Evolutionary conservation across 2,113 vertebrate genomes (phyloP).

Genomic region (Tringa solitaria): DNA sequence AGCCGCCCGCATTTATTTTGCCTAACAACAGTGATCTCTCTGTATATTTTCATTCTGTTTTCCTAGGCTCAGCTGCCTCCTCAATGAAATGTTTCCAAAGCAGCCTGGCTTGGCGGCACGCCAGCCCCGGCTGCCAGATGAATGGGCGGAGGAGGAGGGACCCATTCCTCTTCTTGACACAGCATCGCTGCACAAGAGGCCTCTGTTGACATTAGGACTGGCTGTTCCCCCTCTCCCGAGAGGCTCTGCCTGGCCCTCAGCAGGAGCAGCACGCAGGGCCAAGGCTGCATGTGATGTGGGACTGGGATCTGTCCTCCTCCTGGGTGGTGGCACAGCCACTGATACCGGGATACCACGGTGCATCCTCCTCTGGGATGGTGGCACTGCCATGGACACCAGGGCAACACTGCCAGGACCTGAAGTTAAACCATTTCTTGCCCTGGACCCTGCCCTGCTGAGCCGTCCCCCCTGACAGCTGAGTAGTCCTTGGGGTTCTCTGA

Average conservation of each 20-base stretch:
- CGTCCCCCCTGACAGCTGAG: background rate
- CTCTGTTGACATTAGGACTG: constrained; percentile 65
- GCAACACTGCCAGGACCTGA: background rate
- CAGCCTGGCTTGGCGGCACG: constrained; percentile 43
- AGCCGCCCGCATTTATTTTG: constrained; percentile 34
- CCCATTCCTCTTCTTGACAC: constrained; percentile 67
- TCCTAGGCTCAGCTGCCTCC: constrained; percentile 67
- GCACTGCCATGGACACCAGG: background rate
- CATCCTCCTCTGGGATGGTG: background rate
- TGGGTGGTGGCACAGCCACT: no score
- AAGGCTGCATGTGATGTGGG: background rate
- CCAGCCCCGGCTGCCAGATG: constrained; percentile 59
- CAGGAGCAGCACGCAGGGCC: background rate
- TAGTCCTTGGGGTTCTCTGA: background rate
- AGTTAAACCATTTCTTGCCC: background rate
- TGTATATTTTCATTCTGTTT: constrained; percentile 66
- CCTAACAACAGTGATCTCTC: constrained; percentile 65
- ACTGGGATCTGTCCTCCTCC: background rate
- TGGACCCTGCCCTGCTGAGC: background rate
- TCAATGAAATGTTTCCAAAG: constrained; percentile 71
- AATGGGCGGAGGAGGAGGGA: constrained; percentile 63
- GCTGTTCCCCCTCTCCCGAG: constrained; percentile 31
- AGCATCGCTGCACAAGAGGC: constrained; percentile 62
- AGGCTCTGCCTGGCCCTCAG: background rate
- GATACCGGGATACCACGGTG: background rate